phyloP scores from a whole-genome alignment of 1,140 invertebrate species.

The Rhizoglyphus robini region DNA sequence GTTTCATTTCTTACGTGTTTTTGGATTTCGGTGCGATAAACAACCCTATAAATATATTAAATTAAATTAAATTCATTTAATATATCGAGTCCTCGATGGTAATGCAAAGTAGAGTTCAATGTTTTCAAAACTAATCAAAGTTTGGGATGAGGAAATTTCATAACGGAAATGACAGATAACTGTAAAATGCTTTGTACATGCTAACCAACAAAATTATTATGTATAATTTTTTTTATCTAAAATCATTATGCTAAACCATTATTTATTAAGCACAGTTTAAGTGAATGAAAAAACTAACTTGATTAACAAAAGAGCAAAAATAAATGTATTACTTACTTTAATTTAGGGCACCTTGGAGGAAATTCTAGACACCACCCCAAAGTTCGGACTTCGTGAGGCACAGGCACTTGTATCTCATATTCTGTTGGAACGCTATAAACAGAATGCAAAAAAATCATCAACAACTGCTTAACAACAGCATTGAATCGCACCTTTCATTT shows the following conservation, averaged over 20 bases:
- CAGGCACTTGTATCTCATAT: constrained; percentile 50
- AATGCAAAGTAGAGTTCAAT: too few species aligned
- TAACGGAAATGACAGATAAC: neutral
- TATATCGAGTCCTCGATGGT: too few species aligned
- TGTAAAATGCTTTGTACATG: too few species aligned
- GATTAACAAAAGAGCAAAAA: constrained; percentile 26
- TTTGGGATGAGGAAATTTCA: neutral
- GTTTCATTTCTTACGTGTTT: constrained; percentile 51
- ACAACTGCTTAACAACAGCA: neutral
- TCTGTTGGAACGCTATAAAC: constrained; percentile 48
- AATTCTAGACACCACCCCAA: constrained; percentile 66
- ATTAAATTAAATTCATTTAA: neutral
- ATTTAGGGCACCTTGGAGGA: constrained; percentile 69
- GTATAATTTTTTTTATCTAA: too few species aligned
- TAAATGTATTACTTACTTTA: constrained; percentile 45
- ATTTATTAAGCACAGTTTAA: too few species aligned
- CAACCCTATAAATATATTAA: constrained; percentile 23
- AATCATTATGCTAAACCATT: too few species aligned
- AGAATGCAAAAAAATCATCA: constrained; percentile 16
- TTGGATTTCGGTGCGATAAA: constrained; percentile 34
- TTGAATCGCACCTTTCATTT: constrained; percentile 40
- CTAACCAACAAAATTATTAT: too few species aligned
- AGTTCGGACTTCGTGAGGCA: constrained; percentile 62
- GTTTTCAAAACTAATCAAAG: too few species aligned
- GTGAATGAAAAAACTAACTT: too few species aligned